Conservation (phyloP, 2,113 vertebrate species). For the Apus apus region DNA sequence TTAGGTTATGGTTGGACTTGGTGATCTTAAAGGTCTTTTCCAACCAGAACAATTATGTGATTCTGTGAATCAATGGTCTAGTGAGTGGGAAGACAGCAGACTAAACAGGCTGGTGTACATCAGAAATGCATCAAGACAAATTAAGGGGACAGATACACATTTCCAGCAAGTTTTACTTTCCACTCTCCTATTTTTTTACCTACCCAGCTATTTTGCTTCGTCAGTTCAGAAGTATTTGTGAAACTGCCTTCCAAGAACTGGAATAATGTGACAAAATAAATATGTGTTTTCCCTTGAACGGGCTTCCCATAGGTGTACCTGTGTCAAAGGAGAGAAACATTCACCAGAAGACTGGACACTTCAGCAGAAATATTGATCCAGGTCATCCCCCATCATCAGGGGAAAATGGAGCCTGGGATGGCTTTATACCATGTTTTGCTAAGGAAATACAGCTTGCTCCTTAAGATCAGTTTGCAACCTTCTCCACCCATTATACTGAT, state of each 20-base stretch:
- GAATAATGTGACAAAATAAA: not conserved
- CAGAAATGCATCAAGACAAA: not conserved
- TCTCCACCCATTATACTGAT: not conserved
- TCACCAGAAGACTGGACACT: not conserved
- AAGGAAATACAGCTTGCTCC: not conserved
- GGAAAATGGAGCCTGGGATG: not conserved
- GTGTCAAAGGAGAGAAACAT: not conserved
- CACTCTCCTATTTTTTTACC: not conserved
- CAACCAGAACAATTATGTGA: no score
- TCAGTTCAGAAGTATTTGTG: not conserved
- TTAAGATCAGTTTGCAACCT: not conserved
- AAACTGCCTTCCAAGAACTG: fast-evolving
- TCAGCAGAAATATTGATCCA: not conserved
- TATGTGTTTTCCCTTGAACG: not conserved
- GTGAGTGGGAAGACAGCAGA: not conserved
- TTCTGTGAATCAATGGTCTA: not conserved
- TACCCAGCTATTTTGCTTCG: not conserved
- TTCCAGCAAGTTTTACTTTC: not conserved
- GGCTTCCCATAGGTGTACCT: conserved; percentile 75
- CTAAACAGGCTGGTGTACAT: not conserved
- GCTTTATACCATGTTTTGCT: not conserved
- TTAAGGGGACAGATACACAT: not conserved
- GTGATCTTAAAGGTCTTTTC: no score
- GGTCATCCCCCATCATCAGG: not conserved
- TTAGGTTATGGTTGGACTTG: no score